A percentile compares a stretch with the other conserved stretches of the same genome.
Conservation (phyloP, 2,113 vertebrate species). For the Elachura formosa region DNA sequence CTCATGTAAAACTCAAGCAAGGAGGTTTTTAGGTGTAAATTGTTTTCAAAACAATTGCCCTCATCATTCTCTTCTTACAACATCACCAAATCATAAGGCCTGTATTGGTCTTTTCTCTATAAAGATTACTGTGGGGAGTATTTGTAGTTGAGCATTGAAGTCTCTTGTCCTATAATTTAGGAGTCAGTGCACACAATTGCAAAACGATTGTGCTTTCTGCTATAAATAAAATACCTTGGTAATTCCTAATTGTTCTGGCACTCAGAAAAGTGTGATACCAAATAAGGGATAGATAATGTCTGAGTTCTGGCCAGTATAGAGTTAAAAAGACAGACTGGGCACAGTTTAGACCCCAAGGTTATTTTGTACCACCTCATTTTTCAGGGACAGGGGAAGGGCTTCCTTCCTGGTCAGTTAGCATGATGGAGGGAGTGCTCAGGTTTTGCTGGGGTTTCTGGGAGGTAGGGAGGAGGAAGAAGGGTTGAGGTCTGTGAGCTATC, state of each 20-base stretch:
- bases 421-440: rapidly evolving
- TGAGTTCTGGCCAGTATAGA: background rate
- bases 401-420: background rate
- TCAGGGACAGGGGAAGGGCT: background rate
- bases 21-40: background rate
- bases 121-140: background rate
- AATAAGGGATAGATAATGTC: background rate
- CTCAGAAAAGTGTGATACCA: background rate
- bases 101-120: background rate
- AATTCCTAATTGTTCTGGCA: background rate
- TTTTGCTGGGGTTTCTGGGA: background rate
- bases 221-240: background rate
- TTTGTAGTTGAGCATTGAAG: background rate
- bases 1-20: background rate
- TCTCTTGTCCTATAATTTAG: background rate
- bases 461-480: background rate
- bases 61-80: background rate
- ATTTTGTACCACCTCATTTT: background rate
- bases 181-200: background rate
- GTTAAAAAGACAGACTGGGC: background rate
- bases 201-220: background rate
- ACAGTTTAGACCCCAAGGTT: background rate
- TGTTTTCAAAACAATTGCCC: background rate
- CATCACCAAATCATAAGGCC: background rate
- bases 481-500: background rate